phyloP scores from a whole-genome alignment of 53 echinoderm and acorn worm genomes.

The Patiria pectinifera region DNA sequence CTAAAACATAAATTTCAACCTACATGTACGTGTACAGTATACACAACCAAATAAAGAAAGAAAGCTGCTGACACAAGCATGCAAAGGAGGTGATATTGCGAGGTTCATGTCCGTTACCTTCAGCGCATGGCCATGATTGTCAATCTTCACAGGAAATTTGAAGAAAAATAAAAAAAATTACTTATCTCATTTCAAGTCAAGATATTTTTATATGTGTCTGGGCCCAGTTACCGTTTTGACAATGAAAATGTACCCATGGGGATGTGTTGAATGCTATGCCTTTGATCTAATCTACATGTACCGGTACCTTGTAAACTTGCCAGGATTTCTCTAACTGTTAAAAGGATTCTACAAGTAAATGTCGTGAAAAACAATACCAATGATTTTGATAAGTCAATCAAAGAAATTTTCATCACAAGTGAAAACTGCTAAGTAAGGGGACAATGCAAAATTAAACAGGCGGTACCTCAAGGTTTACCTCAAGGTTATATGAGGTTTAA shows the following conservation, averaged over 20 bases:
- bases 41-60: not conserved
- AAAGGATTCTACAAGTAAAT: no score
- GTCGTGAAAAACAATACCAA: no score
- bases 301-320: no score
- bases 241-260: not conserved
- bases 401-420: no score
- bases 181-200: not conserved
- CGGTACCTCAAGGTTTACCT: no score
- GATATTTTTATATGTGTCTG: not conserved
- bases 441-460: no score
- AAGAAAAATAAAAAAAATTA: slow-evolving; percentile 4
- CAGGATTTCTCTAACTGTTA: no score
- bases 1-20: not conserved
- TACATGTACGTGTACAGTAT: not conserved
- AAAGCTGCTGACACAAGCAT: slow-evolving; percentile 42
- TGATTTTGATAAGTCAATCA: no score
- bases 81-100: slow-evolving; percentile 24
- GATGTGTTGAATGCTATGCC: not conserved
- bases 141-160: slow-evolving; percentile 45
- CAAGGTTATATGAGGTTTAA: no score
- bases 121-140: slow-evolving; percentile 62
- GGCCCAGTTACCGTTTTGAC: not conserved
- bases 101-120: slow-evolving; percentile 49
- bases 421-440: no score
- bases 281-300: no score